Base-by-base conservation (phyloP, 2,797 vertebrate genomes). In the Catamblyrhynchus diadema region DNA sequence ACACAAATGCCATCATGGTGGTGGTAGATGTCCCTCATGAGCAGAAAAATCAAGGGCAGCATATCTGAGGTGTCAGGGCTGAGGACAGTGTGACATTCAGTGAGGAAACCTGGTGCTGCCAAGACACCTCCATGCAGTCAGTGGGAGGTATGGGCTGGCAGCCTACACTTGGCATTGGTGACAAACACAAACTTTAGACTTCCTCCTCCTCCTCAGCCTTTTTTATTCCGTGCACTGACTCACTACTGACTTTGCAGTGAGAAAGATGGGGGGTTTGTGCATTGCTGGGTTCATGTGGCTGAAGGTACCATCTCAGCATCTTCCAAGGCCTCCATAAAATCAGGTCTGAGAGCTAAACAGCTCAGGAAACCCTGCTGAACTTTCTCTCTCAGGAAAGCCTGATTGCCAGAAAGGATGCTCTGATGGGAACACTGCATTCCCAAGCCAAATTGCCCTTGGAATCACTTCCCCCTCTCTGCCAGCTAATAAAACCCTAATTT, bases 401-500 rank as follows among this genome's bases (percentile, higher is more conserved):
- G 45, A 8, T 70, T 84, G 59, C 54, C 92, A 88, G 88, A n/a
- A 86, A 82, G 56, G 62, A 51, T 86, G 71, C 81, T 84, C 28
- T 44, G 42, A 56, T 22, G 48, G 66, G 60, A 89, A 88, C 81
- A 41, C 61, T 74, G 82, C 61, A 64, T 86, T 95, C 92, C 57
- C 41, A 50, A 94, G 42, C 17, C 50, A 86, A 71, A 88, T 72
- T 90, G 86, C 77, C 65, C 77, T 94, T 93, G 80, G 37, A 61
- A 51, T 88, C 81, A 94, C 87, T 71, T 91, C 69, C 35, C 25
- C 24, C 35, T 35, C 54, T 89, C 47, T 94, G 87, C 84, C 91
- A 96, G 74, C 30, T 78, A 78, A 93, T 88, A 90, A 94, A 94
- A 0, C 14, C 21, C 41, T 85, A 12, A 37, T 90, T 81, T 91